These are phyloP conservation scores for Apotomis betuletana DNA, from an alignment of 2,888 invertebrate genomes.

Conservation along the genomic window DNA sequence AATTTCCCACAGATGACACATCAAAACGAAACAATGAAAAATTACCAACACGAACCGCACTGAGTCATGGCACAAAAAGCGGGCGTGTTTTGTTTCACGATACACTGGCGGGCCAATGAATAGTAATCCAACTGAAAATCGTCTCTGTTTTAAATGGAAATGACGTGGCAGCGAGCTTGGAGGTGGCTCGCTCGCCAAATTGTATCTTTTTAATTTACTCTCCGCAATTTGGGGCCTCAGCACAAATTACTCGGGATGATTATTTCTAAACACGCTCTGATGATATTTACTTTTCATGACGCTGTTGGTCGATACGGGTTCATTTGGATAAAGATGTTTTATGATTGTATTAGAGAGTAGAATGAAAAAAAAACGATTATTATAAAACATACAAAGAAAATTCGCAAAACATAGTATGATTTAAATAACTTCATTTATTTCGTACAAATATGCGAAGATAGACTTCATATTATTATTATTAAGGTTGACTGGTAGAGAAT, in stretches of 20 bases:
- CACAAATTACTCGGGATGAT: not conserved
- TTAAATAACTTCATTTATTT: too few relatives aligned
- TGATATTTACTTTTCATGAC: not conserved
- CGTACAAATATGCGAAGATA: too few relatives aligned
- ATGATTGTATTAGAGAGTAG: not conserved
- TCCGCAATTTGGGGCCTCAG: not conserved
- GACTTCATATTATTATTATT: too few relatives aligned
- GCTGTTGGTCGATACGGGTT: not conserved
- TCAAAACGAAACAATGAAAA: constrained; percentile 8
- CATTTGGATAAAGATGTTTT: not conserved
- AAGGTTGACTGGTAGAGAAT: too few relatives aligned
- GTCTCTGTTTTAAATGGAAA: constrained; percentile 36
- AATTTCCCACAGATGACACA: constrained; percentile 1
- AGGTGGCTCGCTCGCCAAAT: not conserved
- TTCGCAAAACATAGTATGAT: too few relatives aligned
- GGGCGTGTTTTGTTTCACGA: constrained; percentile 26
- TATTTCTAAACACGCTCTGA: not conserved
- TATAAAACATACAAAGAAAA: too few relatives aligned
- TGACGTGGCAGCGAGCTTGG: constrained; percentile 18
- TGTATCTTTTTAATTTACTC: constrained; percentile 8
- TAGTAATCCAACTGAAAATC: constrained; percentile 31
- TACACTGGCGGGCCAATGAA: constrained; percentile 31
- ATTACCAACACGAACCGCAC: not conserved
- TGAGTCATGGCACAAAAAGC: constrained; percentile 16
- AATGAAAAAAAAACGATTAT: too few relatives aligned